Percentiles rank a stretch among this genome's conserved stretches.
phyloP scores from a whole-genome alignment of 2,797 vertebrate genomes.

The Chelonia mydas region DNA sequence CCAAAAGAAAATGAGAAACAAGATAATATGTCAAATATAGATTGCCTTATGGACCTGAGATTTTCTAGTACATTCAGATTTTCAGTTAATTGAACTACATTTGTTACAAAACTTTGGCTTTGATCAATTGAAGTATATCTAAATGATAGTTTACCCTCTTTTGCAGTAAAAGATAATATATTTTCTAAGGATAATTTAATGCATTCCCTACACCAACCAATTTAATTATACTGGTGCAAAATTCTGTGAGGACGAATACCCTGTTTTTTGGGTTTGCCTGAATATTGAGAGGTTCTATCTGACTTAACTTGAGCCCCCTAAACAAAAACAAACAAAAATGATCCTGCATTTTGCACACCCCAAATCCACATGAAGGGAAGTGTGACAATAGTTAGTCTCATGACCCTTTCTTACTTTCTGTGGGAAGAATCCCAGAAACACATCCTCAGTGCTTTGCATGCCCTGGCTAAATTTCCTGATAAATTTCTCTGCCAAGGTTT shows the following conservation, averaged over 20 bases:
- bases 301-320: neutral
- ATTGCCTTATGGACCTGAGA: neutral
- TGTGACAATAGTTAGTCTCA: neutral
- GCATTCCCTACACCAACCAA: neutral
- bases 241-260: neutral
- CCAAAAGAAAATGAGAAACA: neutral
- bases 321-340: neutral
- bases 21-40: neutral
- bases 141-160: rapidly evolving
- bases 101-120: neutral
- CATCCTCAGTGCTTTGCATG: neutral
- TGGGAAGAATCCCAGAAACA: neutral
- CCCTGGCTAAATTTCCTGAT: neutral
- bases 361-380: neutral
- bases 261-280: neutral
- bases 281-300: neutral
- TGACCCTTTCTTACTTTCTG: neutral
- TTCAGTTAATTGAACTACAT: neutral
- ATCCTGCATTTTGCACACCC: neutral
- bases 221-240: neutral
- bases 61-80: neutral
- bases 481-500: slow-evolving; percentile 8
- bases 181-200: neutral
- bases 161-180: neutral
- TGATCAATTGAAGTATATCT: neutral